Base-by-base conservation (phyloP, 53 echinoderm and acorn worm genomes). In the Arbacia lixula region DNA sequence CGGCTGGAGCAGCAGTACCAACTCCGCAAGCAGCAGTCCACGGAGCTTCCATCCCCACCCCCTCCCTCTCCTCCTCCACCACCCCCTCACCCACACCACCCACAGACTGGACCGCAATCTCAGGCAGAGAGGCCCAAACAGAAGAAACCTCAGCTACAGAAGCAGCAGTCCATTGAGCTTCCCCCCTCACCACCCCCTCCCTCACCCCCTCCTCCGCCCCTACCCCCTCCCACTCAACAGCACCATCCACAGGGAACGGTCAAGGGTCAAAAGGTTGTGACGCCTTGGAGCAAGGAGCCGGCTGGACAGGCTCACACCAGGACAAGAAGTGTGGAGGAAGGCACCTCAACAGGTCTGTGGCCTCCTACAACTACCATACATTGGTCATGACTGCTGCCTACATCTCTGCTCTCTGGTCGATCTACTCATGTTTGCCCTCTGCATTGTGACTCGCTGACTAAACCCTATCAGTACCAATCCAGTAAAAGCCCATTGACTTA, bases 1-100 rank as follows among this genome's bases (percentile, higher is more conserved):
- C 86, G 81, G 19, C 46, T 95, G 51, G 95, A 95, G 63, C 85
- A 91, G 65, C 89, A 91, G 36, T 71, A 53, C 38, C 68, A 84
- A 14, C 80, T 80, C 1, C 74, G 74, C 51, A 53, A 6, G 34
- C 42, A 74, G 34, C 8, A 46, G 8, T 46, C 46, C 8, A 46
- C 46, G 14, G 8, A 8, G 14, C 8, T 14, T 10, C 74, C 74
- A 17, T 32, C 74, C 31, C 21, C 58, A 64, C 64, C 33, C 25
- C 29, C 33, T 5, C 4, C 12, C 25, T 77, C 77, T 28, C 34
- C 58, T 12, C 37, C 60, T 24, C 40, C 26, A 6, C 11, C 36
- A 4, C 55, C 6, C 54, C 60, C 61, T 1, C n/a, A 20, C 12
- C 32, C 30, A 5, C 5, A 6, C 4, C 4, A 6, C 6, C 6